phyloP scores from a whole-genome alignment of 2,113 vertebrate species.

The Ceyx cyanopectus region DNA sequence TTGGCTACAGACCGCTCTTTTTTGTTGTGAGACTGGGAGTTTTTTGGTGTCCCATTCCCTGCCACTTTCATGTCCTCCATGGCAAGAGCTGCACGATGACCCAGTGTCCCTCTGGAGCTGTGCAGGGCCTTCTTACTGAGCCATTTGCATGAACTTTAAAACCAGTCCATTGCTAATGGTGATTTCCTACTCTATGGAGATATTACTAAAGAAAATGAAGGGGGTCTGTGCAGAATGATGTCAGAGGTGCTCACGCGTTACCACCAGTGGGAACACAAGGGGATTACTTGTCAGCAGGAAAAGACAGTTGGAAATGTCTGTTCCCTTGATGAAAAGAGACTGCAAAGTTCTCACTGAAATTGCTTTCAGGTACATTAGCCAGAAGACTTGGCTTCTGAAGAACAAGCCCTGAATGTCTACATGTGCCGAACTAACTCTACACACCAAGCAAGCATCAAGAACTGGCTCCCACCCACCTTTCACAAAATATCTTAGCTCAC shows the following conservation, averaged over 20 bases:
- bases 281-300: not conserved
- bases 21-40: not conserved
- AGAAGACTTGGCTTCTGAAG: not conserved
- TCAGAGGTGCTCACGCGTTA: not conserved
- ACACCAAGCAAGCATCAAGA: rapidly evolving
- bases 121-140: rapidly evolving
- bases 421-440: not conserved
- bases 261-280: not conserved
- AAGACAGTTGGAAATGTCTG: not conserved
- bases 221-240: not conserved
- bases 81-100: not conserved
- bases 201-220: not conserved
- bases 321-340: not conserved
- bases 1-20: not conserved
- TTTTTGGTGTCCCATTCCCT: not conserved
- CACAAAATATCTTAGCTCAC: not conserved
- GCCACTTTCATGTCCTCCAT: not conserved
- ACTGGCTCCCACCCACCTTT: not conserved
- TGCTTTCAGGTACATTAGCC: not conserved
- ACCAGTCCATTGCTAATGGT: not conserved
- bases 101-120: not conserved
- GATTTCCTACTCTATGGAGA: not conserved
- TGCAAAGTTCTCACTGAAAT: not conserved
- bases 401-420: not conserved
- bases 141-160: not conserved